Conservation (phyloP, 1,140 invertebrate genomes). For the Drosophila rufa region DNA sequence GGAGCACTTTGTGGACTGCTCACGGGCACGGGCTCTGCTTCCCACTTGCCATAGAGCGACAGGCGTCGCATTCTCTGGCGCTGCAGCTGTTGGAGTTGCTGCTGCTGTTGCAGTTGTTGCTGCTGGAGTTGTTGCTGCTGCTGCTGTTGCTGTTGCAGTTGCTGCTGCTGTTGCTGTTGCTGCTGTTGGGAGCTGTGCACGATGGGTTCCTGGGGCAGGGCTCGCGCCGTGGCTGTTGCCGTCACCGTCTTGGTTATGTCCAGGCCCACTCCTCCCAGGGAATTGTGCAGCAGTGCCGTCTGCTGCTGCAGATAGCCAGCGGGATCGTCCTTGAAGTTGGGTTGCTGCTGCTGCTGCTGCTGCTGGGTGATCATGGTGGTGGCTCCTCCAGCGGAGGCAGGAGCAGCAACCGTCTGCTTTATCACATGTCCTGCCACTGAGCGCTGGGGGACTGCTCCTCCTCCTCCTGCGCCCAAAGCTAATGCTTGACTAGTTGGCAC, state of each 20-base stretch:
- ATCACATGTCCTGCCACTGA: conserved; percentile 44
- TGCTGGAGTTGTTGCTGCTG: conserved; percentile 24
- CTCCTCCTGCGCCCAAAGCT: conserved; percentile 14
- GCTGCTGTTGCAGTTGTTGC: conserved; percentile 37
- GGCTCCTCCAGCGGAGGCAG: conserved; percentile 3
- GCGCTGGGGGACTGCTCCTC: conserved; percentile 25
- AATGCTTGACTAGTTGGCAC: conserved; percentile 62
- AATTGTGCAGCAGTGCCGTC: conserved; percentile 93
- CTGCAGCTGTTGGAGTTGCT: conserved; percentile 45
- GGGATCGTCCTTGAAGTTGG: conserved; percentile 94
- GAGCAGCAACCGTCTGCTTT: conserved; percentile 37
- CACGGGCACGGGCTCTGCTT: conserved; percentile 37
- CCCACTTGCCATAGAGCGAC: conserved; percentile 66
- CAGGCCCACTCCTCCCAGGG: conserved; percentile 83
- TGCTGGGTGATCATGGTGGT: conserved; percentile 4
- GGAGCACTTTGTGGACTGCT: conserved; percentile 2
- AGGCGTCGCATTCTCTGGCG: conserved; percentile 63
- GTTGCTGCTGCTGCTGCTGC: conserved; percentile 76
- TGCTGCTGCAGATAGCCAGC: conserved; percentile 95
- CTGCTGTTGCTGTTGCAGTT: conserved; percentile 30
- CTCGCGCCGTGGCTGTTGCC: conserved; percentile 25
- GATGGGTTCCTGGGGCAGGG: conserved; percentile 58
- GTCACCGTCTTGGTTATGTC: conserved; percentile 39
- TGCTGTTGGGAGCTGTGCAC: conserved; percentile 61
- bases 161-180: conserved; percentile 42